Evolutionary conservation across 2,113 vertebrate genomes (phyloP), one percentile per base, ranked within the genome.

Genomic region (Oreotrochilus melanogaster): DNA sequence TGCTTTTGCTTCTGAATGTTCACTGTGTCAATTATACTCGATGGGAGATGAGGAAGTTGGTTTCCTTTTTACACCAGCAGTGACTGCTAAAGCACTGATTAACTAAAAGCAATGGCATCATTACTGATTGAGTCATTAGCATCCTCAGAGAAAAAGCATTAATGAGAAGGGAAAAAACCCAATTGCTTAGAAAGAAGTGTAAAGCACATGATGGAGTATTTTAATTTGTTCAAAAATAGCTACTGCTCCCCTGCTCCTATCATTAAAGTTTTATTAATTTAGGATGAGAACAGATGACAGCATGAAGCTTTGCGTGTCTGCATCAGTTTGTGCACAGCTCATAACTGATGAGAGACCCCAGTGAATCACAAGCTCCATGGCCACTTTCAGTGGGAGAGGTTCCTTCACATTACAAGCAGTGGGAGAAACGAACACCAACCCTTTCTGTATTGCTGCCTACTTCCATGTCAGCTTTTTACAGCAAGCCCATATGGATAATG

Each of bases 31-130:
- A 75, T 79, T 67, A 33, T 18, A 80, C 75, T 93, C 47, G 3
- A 43, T 24, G 30, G 53, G 65, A 94, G 85, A 64, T 4, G 6
- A 80, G 57, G 67, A 92, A 54, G 66, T 37, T 54, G 56, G 48
- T 79, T 96, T 96, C 74, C n/a, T 92, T 86, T 78, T 86, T 75
- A 89, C 78, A 94, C 54, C 0, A 0, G 47, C 58, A 58, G 42
- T 65, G 80, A 79, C 60, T 93, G 71, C 92, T 93, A 90, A 93
- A 7, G 22, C 11, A 7, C 78, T 89, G 64, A 94, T 95, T 97
- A 97, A 74, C 71, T 75, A 78, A 95, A 95, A 81, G 39, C 39
- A 54, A 14, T 53, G 35, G 76, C 81, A 58, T 86, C 54, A 21
- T 33, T 86, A 58, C 67, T 51, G 60, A 86, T 28, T 90, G 39